Evolutionary conservation across 2,797 vertebrate species (phyloP), one percentile per base, ranked within the genome.

Genomic region (Premnoplex brunnescens): DNA sequence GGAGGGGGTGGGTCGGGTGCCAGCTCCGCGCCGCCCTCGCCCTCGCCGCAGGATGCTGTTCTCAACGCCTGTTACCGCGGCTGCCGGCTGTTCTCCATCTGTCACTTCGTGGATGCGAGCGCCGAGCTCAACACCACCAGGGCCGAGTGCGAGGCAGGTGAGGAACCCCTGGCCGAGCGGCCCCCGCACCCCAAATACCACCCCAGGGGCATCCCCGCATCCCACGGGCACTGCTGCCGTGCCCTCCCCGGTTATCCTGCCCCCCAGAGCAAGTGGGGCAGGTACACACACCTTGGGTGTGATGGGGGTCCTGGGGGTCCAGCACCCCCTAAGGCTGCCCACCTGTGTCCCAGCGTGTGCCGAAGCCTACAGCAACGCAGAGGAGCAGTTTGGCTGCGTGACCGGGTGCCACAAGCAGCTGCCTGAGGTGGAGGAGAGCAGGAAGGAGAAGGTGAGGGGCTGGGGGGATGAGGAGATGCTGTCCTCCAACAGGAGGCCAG

Each of bases 1-100:
- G 59, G 8, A 5, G 27, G 37, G 59, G 59, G 59, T 18, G 58
- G 58, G 17, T 39, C 58, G 11, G 36, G 79, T 76, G 91, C 95
- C 91, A 92, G 90, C 91, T 44, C 93, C 46, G 2, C 48, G 36
- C 73, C 27, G 39, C 28, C 79, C 73, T 89, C 80, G 85, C 12
- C 91, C 78, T 84, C 75, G 9, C 92, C 7, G 85, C 96, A 99
- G 98, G 99, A 99, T 66, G 97, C 98, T 68, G 97, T 98, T 94
- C 98, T 99, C 98, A 99, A 98, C 48, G 99, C 99, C 92, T 99
- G 99, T 95, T 98, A 99, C 96, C 98, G 99, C 5, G 99, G 99
- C 91, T 99, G 99, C 97, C 98, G 99, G 76, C 99, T 99, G 93
- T 99, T 99, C 98, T 99, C 99, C 96, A 99, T 99, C 97, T 99